These are phyloP conservation scores for Grallaria varia DNA, from an alignment of 2,113 vertebrate genomes.

Conservation along the genomic window DNA sequence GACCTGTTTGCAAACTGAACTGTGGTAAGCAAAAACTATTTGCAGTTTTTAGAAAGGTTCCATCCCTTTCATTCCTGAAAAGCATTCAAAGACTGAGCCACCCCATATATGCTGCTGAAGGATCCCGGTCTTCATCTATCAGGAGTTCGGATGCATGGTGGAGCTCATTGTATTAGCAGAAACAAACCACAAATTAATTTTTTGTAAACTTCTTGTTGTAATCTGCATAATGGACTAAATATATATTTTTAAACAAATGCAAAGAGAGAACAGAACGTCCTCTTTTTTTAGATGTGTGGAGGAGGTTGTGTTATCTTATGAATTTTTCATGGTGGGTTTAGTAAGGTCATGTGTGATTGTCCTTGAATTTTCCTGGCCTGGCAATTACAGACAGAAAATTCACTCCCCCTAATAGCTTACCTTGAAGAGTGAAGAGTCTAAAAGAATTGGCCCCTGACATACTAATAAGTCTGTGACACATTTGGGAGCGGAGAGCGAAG, in stretches of 20 bases:
- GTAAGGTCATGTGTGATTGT: constrained; percentile 54
- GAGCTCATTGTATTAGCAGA: neutral
- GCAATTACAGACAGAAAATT: constrained; percentile 52
- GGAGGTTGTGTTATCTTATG: constrained; percentile 12
- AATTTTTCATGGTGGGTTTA: constrained; percentile 29
- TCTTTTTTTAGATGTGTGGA: neutral
- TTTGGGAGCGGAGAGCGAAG: constrained; percentile 48
- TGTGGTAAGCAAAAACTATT: neutral
- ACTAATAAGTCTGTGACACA: constrained; percentile 50
- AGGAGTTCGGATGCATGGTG: neutral
- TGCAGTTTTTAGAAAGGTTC: neutral
- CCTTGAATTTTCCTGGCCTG: constrained; percentile 29
- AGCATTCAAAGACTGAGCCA: neutral
- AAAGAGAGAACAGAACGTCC: neutral
- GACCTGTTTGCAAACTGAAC: neutral
- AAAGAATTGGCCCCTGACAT: constrained; percentile 58
- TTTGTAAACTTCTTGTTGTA: neutral
- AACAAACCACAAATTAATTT: neutral
- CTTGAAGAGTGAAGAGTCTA: constrained; percentile 36
- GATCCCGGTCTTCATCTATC: neutral
- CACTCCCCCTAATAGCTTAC: constrained; percentile 55
- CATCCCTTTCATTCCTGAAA: neutral
- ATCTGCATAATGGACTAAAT: neutral
- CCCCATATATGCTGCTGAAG: neutral
- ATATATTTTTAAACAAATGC: neutral